A percentile compares a stretch with the other conserved stretches of the same genome.
Evolutionary conservation across 2,113 vertebrate genomes (phyloP).

Genomic region (Xyrauchen texanus): DNA sequence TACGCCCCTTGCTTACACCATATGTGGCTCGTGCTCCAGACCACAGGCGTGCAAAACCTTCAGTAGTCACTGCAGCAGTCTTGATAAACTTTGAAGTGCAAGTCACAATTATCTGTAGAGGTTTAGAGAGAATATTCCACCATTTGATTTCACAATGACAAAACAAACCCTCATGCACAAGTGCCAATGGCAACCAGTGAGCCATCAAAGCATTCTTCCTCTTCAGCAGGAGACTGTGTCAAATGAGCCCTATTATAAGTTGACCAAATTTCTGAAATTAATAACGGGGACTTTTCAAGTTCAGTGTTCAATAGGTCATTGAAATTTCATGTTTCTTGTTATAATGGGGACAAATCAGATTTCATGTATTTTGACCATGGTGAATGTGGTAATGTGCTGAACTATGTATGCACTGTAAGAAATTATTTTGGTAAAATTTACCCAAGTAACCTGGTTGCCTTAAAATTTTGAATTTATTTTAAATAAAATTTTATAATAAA

Average conservation of each 20-base stretch:
- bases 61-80: constrained; percentile 86
- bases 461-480: too few species aligned
- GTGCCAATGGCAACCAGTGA: constrained; percentile 85
- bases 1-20: constrained; percentile 78
- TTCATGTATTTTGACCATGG: too few species aligned
- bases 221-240: constrained; percentile 85
- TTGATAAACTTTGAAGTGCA: constrained; percentile 89
- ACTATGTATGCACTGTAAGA: too few species aligned
- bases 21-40: constrained; percentile 86
- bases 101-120: constrained; percentile 85
- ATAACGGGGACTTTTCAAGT: too few species aligned
- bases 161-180: constrained; percentile 74
- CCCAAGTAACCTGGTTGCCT: too few species aligned
- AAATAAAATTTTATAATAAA: too few species aligned
- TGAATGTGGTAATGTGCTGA: too few species aligned
- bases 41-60: constrained; percentile 91
- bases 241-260: constrained; percentile 79
- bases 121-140: not conserved
- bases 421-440: too few species aligned
- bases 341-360: too few species aligned
- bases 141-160: not conserved
- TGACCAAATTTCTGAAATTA: too few species aligned
- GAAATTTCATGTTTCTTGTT: too few species aligned
- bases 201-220: constrained; percentile 87
- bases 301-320: too few species aligned